Base-by-base conservation (phyloP, 2,797 vertebrate genomes). In the Typhlichthys eigenmanni region DNA sequence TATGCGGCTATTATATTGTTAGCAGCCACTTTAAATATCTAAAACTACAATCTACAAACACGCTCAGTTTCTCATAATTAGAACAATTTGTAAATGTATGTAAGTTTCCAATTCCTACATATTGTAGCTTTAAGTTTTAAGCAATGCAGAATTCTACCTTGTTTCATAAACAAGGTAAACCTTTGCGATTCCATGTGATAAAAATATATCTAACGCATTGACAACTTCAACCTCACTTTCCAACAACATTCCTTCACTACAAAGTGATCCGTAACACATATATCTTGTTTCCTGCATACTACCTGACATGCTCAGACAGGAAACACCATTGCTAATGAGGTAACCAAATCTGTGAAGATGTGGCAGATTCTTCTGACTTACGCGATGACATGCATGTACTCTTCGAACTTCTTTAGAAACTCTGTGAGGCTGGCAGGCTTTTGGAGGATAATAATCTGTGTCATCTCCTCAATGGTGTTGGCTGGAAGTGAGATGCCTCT, bases 321-420 rank as follows among this genome's bases (percentile, higher is more conserved):
- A 71, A 61, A 68, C 59, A 53, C 48, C 56, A 17, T 19, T 3
- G n/a, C 12, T 12, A n/a, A 53, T 67, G 50, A 61, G 58, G 50
- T 14, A 71, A 71, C 24, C 0, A 4, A 67, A 47, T 48, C 17
- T 1, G 1, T 5, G 1, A 55, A 0, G 13, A 47, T 5, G 8
- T 8, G 45, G 50, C 46, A 55, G 51, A 81, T 45, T 56, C 58
- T 16, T 38, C 10, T 3, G 47, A 94, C 95, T 96, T 89, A 99
- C 97, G 95, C 97, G 19, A 99, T 89, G 24, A 87, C 91, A 1
- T 94, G 95, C 96, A 98, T 97, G 91, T 95, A 99, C 75, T 88
- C 63, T 0, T 66, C 43, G 13, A 99, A 99, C 81, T 95, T 98
- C 17, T 68, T 61, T 60, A 99, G 82, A 86, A 98, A 99, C 0